Evolutionary conservation across 1,140 invertebrate genomes (phyloP), one percentile per base, ranked within the genome.

Genomic region (Onthophagus taurus): DNA sequence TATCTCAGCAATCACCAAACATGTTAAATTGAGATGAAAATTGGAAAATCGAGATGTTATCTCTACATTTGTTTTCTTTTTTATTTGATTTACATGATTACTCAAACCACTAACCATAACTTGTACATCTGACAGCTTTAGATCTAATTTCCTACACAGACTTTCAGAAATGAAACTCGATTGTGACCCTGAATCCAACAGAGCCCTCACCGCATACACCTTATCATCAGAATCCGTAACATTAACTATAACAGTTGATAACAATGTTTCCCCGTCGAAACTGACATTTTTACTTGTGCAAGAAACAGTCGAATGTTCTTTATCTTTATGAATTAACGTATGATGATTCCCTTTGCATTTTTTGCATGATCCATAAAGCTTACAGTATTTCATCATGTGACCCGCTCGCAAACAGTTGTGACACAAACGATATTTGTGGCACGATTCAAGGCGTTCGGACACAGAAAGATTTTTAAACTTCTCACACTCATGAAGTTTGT

Each of bases 361-460:
- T 24, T 23, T 35, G 24, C 49, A 50, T 20, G 1, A 12, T 6
- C 5, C 5, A 29, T 9, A 24, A n/a, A n/a, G n/a, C 12, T 35
- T 45, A 42, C 53, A 55, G 37, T 46, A 19, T 8, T 5, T 20
- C 3, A 51, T 23, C 2, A 44, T 44, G 45, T 53, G 53, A 6
- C 43, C 45, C 2, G 18, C 31, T 8, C 41, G 38, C 5, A 54
- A 42, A 31, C 53, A 54, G 26, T 53, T 55, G 31, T 43, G 31
- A 35, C 48, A 55, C 13, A 55, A 34, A 9, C 23, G 39, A 14
- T 36, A 30, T 33, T 44, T 45, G 34, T 45, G 51, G 9, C 44
- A 18, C 2, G 24, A 3, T 24, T 26, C 17, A 4, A 21, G 12
- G 16, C 48, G 42, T 4, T 48, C 38, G 4, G 6, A 4, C 12